Percentiles rank a stretch among this genome's conserved stretches.
These are phyloP conservation scores for Ametastegia equiseti DNA, from an alignment of 2,888 invertebrate genomes.

Conservation along the genomic window DNA sequence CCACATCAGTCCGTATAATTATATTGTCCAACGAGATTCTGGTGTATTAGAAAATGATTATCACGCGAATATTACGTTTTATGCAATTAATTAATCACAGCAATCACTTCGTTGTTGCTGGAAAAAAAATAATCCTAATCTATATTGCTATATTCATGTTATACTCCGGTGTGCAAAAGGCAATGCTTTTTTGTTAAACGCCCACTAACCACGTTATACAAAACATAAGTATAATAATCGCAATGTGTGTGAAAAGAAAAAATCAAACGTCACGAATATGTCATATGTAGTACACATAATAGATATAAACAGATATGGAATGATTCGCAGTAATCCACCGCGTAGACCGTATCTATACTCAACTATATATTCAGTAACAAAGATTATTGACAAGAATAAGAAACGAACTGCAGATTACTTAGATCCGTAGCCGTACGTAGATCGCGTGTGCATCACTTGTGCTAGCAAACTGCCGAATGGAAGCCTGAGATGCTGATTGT, in stretches of 20 bases:
- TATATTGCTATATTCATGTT: conserved; percentile 8
- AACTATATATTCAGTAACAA: too few relatives aligned
- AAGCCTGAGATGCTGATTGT: not conserved
- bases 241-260: too few relatives aligned
- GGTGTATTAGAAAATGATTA: too few relatives aligned
- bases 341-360: too few relatives aligned
- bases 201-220: not conserved
- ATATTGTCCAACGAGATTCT: too few relatives aligned
- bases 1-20: too few relatives aligned
- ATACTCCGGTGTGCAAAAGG: not conserved
- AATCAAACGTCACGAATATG: too few relatives aligned
- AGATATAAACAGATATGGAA: too few relatives aligned
- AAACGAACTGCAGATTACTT: not conserved
- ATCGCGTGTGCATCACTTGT: not conserved
- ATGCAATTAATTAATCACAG: not conserved
- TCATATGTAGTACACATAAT: too few relatives aligned
- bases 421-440: not conserved
- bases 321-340: too few relatives aligned
- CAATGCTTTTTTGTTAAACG: not conserved
- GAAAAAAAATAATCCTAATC: not conserved
- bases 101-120: not conserved
- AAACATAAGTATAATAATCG: not conserved
- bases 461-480: not conserved
- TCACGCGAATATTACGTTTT: not conserved
- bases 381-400: not conserved